Evolutionary conservation across 2,888 invertebrate genomes (phyloP), one percentile per base, ranked within the genome.

Genomic region (Lymantria dispar): DNA sequence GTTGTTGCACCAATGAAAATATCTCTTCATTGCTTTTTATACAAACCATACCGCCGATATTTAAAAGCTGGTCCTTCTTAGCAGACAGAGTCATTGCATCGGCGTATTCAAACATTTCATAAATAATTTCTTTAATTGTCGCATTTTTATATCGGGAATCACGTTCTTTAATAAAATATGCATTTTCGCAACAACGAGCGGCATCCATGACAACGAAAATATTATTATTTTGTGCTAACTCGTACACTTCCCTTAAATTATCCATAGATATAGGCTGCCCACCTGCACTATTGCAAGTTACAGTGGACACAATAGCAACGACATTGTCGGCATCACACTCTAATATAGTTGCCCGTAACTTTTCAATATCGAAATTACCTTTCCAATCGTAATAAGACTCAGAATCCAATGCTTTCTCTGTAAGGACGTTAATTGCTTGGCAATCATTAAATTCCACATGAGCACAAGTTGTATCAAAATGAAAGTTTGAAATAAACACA

Each of bases 401-500:
- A 22, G 38, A 45, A 33, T 52, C 38, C 9, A 45, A 44, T 13
- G 52, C 48, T 39, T 52, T 52, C 8, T 48, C 43, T 13, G 52
- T 52, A 30, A 52, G 11, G 3, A 52, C 30, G 10, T 52, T 48
- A 15, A 52, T 47, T 1, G 47, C 52, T 14, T 39, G 30, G 36
- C 52, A 52, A n/a, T 33, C 39, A 9, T 48, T 52, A 39, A 48
- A 15, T 45, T 52, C 52, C 10, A 52, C 47, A 40, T 52, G 52
- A 43, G 52, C 52, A 43, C 48, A 37, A 14, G 52, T 52, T 29
- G 52, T 52, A 39, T 52, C 52, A 45, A 52, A 52, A 45, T 52
- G 52, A 48, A 52, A 52, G n/a, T 52, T 52, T n/a, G 52, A 52
- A 33, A 52, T 48, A 12, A 52, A 52, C 8, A 52, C 48, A 22